These are phyloP conservation scores for Psylliodes chrysocephalus DNA, from an alignment of 2,888 invertebrate genomes.

Conservation along the genomic window DNA sequence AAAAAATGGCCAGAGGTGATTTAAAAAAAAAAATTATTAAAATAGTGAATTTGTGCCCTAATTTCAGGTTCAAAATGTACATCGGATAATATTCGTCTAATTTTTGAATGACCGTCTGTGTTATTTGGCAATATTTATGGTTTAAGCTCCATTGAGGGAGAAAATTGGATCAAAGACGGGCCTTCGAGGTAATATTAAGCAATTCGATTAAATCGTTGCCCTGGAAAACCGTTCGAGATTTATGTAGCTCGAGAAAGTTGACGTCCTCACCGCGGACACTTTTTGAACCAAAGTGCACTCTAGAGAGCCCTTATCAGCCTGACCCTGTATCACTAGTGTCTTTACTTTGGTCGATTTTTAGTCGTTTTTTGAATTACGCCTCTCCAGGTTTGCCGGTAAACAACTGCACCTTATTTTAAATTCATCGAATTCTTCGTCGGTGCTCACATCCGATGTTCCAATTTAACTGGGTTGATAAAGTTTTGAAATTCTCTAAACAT, in stretches of 20 bases:
- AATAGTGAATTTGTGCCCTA: too few species aligned
- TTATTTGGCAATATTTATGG: background rate
- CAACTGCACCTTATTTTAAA: conserved; percentile 26
- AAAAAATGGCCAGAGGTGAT: too few species aligned
- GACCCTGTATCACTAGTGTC: conserved; percentile 45
- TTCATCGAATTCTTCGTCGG: conserved; percentile 24
- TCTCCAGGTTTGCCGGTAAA: conserved; percentile 10
- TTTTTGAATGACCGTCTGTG: too few species aligned
- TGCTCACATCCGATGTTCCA: conserved; percentile 16
- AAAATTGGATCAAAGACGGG: background rate
- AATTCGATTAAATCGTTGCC: conserved; percentile 58
- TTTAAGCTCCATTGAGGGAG: background rate
- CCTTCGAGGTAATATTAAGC: conserved; percentile 43
- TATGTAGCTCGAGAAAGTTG: conserved; percentile 53
- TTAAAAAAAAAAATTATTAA: too few species aligned
- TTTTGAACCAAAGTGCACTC: conserved; percentile 55
- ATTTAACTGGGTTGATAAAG: conserved; percentile 15
- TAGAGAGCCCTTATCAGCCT: conserved; percentile 56
- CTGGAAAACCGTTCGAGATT: conserved; percentile 55
- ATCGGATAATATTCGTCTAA: too few species aligned
- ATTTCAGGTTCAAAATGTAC: too few species aligned
- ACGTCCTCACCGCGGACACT: conserved; percentile 53
- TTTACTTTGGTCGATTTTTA: conserved; percentile 23
- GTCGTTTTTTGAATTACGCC: conserved; percentile 19
- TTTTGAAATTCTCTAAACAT: conserved; percentile 1